phyloP scores from a whole-genome alignment of 2,888 invertebrate species.

The Polymixis flavicincta region DNA sequence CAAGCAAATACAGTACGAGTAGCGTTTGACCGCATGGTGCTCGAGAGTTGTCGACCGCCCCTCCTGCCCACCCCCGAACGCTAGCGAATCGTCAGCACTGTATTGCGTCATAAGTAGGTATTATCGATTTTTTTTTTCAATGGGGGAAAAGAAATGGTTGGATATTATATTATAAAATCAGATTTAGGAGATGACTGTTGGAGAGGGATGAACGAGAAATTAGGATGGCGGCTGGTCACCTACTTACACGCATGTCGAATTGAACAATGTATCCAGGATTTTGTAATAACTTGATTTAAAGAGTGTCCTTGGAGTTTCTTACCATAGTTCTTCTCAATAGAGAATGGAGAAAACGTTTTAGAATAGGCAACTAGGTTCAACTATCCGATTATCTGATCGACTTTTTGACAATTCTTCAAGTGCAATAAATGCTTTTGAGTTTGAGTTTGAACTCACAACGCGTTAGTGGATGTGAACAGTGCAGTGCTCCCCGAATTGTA shows the following conservation, averaged over 20 bases:
- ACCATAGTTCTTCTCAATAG: too few relatives aligned
- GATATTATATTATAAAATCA: constrained; percentile 4
- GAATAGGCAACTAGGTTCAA: too few relatives aligned
- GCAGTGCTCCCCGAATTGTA: neutral
- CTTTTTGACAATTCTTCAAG: too few relatives aligned
- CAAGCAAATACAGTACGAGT: constrained; percentile 53
- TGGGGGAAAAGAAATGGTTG: neutral
- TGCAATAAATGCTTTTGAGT: too few relatives aligned
- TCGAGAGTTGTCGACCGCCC: constrained; percentile 59
- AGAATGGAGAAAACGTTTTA: too few relatives aligned
- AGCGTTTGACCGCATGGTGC: constrained; percentile 64
- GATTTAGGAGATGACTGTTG: neutral
- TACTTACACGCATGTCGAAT: neutral
- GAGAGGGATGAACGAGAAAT: too few relatives aligned
- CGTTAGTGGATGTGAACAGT: neutral
- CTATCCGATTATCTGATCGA: too few relatives aligned
- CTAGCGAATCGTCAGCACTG: constrained; percentile 56
- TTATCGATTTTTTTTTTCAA: constrained; percentile 36
- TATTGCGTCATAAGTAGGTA: constrained; percentile 53
- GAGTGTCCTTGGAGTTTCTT: too few relatives aligned
- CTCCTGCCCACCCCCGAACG: constrained; percentile 48
- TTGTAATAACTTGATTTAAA: too few relatives aligned
- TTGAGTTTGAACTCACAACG: neutral
- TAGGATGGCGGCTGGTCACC: neutral
- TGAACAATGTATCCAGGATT: too few relatives aligned